A percentile compares a stretch with the other conserved stretches of the same genome.
Conservation (phyloP, 2,113 vertebrate genomes). For the Neotragus pygmaeus region DNA sequence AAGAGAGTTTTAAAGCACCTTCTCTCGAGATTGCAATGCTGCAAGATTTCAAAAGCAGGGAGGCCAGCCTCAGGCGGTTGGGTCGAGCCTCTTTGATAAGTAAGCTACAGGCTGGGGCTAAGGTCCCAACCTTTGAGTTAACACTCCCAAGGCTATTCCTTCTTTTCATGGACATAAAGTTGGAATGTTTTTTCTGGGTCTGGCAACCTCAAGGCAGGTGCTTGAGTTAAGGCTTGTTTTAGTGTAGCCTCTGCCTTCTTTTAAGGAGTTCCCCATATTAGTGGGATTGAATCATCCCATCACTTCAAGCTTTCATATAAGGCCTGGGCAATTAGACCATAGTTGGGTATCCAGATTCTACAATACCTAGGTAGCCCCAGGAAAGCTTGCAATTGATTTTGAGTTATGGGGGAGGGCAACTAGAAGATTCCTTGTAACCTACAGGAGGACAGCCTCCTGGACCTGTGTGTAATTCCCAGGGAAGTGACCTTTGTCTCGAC, state of each 20-base stretch:
- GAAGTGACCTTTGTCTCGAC: not conserved
- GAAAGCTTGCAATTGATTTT: not conserved
- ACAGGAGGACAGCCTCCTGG: not conserved
- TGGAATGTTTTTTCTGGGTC: not conserved
- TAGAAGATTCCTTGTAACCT: not conserved
- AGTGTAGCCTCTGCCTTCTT: not conserved
- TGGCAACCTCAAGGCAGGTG: not conserved
- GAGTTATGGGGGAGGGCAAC: not conserved
- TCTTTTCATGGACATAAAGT: not conserved
- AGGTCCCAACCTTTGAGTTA: not conserved
- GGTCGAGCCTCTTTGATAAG: not conserved
- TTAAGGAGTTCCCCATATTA: not conserved
- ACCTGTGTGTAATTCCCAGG: not conserved
- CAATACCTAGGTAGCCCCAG: not conserved
- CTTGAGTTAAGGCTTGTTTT: not conserved
- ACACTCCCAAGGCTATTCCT: not conserved
- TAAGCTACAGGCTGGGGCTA: not conserved
- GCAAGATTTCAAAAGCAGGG: not conserved
- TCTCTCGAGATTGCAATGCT: not conserved
- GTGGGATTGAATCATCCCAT: not conserved
- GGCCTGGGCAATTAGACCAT: not conserved
- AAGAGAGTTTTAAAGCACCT: not conserved
- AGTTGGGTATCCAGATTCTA: not conserved
- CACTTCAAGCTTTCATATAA: not conserved
- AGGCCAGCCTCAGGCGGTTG: not conserved